These are phyloP conservation scores for Bovichtus diacanthus DNA, from an alignment of 2,797 vertebrate species.

Conservation along the genomic window DNA sequence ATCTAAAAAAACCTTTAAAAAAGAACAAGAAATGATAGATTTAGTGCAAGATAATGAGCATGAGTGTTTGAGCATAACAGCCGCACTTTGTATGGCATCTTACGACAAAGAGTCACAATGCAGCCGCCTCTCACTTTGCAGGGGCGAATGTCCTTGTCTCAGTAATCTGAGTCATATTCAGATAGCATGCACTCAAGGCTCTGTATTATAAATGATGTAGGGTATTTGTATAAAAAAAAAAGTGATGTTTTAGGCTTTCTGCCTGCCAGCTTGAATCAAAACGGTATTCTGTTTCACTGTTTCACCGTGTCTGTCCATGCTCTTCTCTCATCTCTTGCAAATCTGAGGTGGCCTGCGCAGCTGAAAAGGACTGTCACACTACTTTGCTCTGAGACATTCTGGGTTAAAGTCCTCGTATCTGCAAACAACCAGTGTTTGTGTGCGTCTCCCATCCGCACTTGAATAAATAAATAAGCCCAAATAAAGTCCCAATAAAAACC, in stretches of 20 bases:
- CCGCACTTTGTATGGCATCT: conserved; percentile 24
- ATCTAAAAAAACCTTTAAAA: conserved; percentile 58
- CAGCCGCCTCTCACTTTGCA: conserved; percentile 21
- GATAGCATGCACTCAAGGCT: conserved; percentile 46
- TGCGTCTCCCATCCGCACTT: not conserved
- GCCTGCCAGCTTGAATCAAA: conserved; percentile 73
- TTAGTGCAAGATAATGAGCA: conserved; percentile 43
- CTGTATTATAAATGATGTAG: conserved; percentile 71
- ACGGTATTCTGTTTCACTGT: conserved; percentile 36
- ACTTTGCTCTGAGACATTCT: conserved; percentile 16
- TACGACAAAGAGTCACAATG: not conserved
- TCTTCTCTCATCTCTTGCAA: conserved; percentile 32
- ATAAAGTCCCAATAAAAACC: too few relatives aligned
- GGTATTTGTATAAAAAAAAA: conserved; percentile 64
- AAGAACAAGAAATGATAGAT: conserved; percentile 41
- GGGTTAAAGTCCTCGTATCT: conserved; percentile 10
- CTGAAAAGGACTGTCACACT: conserved; percentile 15
- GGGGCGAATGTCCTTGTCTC: conserved; percentile 32
- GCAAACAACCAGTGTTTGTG: conserved; percentile 9
- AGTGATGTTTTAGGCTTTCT: conserved; percentile 51
- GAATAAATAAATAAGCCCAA: conserved; percentile 3
- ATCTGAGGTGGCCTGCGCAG: conserved; percentile 13
- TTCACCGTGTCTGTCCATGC: conserved; percentile 10
- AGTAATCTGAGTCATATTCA: conserved; percentile 54
- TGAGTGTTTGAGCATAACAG: conserved; percentile 27